phyloP scores from a whole-genome alignment of 1,140 invertebrate genomes.

The Pantala flavescens region DNA sequence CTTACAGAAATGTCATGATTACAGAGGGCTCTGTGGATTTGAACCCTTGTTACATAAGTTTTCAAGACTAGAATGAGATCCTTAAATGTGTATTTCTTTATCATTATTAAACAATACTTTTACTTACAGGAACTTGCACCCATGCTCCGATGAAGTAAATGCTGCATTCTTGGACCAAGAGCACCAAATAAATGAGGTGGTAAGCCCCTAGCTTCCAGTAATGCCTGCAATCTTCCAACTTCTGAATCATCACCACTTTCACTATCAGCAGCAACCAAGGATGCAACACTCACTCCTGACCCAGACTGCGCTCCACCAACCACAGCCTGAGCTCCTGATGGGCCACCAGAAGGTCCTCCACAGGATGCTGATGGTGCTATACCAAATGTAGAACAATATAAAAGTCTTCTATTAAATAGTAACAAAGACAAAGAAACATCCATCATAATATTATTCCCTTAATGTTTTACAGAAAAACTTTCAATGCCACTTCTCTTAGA shows the following conservation, averaged over 20 bases:
- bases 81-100: too few relatives aligned
- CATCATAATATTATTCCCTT: too few relatives aligned
- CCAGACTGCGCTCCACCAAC: slow-evolving; percentile 15
- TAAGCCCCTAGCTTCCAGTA: slow-evolving; percentile 86
- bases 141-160: slow-evolving; percentile 88
- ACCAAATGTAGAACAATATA: not conserved
- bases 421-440: too few relatives aligned
- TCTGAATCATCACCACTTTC: slow-evolving; percentile 68
- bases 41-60: too few relatives aligned
- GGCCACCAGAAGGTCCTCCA: slow-evolving; percentile 15
- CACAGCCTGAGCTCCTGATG: slow-evolving; percentile 20
- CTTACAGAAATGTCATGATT: too few relatives aligned
- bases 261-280: slow-evolving; percentile 30
- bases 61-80: too few relatives aligned
- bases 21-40: too few relatives aligned
- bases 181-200: slow-evolving; percentile 92
- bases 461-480: too few relatives aligned
- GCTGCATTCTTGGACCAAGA: slow-evolving; percentile 92
- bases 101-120: too few relatives aligned
- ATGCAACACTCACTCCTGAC: not conserved
- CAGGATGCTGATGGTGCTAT: not conserved
- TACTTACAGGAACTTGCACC: slow-evolving; percentile 63
- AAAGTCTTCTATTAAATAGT: too few relatives aligned
- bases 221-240: slow-evolving; percentile 75
- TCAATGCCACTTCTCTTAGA: too few relatives aligned